Base-by-base conservation (phyloP, 2,888 invertebrate genomes). In the Drosophila austrosaltans region DNA sequence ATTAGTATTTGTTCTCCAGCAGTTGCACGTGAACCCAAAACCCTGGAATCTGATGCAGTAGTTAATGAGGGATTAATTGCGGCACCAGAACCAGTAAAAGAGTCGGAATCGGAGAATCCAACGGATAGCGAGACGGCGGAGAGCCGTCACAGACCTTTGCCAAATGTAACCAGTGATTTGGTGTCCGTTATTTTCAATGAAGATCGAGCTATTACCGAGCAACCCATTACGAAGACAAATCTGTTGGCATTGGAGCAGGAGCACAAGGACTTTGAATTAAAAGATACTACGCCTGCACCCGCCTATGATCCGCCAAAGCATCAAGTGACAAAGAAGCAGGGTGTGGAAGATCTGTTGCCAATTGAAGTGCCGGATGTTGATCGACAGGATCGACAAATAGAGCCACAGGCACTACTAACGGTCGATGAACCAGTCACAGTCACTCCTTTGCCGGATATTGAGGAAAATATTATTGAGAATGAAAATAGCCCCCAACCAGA, bases 301-400 rank as follows among this genome's bases (percentile, higher is more conserved):
- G 48, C 12, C n/a, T 66, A 62, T 2, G 87, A 87, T 48, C 61
- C 68, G n/a, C 53, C 74, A 42, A 80, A 89, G 44, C 85, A 85
- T 54, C 85, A 85, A 22, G 87, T 85, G 42, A 87, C 87, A 32
- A 85, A 89, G 30, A 85, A 85, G 22, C 85, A 87, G 39, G 85
- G 85, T 2, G 85, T 85, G 1, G 85, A 82, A 10, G 72, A 81
- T n/a, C 53, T 78, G 4, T 58, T 75, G 16, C 74, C 82, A 7
- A 59, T 75, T n/a, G 77, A 75, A 6, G 25, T 59, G 22, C 3
- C 70, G 0, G 53, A 58, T 7, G 53, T 22, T 20, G 8, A 1
- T 2, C 56, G 60, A 1, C 42, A 69, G 12, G 69, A 61, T 1
- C 61, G 62, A 1, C 30, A 62, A 16, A n/a, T 64, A 0, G 69